Conservation (phyloP, 30 jellyfish, hydroid and myxozoan genomes). For the Turritopsis rubra region DNA sequence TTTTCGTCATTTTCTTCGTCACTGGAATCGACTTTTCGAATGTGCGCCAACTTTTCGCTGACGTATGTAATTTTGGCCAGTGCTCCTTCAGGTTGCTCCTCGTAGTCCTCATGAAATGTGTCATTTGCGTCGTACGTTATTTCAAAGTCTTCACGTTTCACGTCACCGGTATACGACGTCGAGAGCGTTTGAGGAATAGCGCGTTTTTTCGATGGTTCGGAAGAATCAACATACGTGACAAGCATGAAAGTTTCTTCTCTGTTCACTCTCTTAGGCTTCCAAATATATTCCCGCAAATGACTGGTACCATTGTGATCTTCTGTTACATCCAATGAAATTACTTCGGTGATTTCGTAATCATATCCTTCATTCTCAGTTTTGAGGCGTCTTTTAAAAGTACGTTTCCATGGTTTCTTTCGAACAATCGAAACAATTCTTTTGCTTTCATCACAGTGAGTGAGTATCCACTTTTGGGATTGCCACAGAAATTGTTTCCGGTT, state of each 20-base stretch:
- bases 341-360: not conserved
- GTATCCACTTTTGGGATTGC: constrained; percentile 31
- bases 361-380: not conserved
- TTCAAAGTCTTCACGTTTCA: constrained; percentile 18
- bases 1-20: not conserved
- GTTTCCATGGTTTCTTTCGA: not conserved
- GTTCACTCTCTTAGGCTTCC: constrained; percentile 23
- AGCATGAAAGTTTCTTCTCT: constrained; percentile 5
- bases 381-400: constrained; percentile 10
- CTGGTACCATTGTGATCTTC: constrained; percentile 7
- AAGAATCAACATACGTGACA: constrained; percentile 2
- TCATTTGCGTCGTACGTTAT: constrained; percentile 16
- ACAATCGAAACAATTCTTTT: not conserved
- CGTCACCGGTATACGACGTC: not conserved
- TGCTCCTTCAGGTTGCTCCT: constrained; percentile 14
- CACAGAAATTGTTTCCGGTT: constrained; percentile 8
- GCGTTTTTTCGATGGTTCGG: not conserved
- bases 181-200: not conserved
- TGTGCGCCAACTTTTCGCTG: constrained; percentile 17
- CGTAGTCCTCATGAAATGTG: not conserved
- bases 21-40: not conserved
- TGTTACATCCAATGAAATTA: not conserved
- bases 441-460: constrained; percentile 1
- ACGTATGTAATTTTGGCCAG: constrained; percentile 22
- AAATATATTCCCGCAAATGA: not conserved